Conservation (phyloP, 1,140 invertebrate species). For the Limonius californicus region DNA sequence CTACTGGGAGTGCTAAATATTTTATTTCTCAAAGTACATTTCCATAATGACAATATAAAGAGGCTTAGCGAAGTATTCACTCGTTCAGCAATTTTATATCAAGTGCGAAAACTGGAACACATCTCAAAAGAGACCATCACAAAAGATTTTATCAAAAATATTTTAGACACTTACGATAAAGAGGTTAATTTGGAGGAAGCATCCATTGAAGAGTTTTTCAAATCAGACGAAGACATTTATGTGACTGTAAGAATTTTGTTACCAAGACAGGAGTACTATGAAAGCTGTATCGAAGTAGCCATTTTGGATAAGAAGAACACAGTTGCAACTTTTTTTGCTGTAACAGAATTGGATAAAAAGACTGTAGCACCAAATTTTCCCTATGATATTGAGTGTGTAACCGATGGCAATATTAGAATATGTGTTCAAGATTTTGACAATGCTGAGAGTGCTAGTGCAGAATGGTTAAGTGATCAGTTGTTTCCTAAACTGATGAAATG, state of each 20-base stretch:
- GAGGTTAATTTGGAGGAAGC: constrained; percentile 25
- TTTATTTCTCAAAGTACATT: constrained; percentile 34
- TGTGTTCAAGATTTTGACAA: constrained; percentile 32
- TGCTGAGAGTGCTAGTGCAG: constrained; percentile 44
- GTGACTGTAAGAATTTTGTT: constrained; percentile 40
- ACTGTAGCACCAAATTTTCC: constrained; percentile 36
- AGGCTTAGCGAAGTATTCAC: constrained; percentile 33
- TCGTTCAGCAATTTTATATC: constrained; percentile 34
- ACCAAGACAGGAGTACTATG: constrained; percentile 28
- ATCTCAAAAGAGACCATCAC: constrained; percentile 31
- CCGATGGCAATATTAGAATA: constrained; percentile 31
- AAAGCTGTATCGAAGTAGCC: constrained; percentile 41
- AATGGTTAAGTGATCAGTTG: constrained; percentile 55
- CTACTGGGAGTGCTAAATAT: constrained; percentile 31
- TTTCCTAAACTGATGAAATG: constrained; percentile 66
- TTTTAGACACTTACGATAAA: constrained; percentile 40
- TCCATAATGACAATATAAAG: constrained; percentile 22
- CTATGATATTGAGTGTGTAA: constrained; percentile 38
- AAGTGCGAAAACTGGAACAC: constrained; percentile 34
- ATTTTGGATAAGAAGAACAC: constrained; percentile 37
- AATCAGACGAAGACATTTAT: constrained; percentile 28
- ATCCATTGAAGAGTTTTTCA: constrained; percentile 25
- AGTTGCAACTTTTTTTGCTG: constrained; percentile 34
- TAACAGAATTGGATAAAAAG: constrained; percentile 26
- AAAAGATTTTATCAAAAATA: constrained; percentile 31